phyloP scores from a whole-genome alignment of 2,888 invertebrate species.

The Noctua fimbriata region DNA sequence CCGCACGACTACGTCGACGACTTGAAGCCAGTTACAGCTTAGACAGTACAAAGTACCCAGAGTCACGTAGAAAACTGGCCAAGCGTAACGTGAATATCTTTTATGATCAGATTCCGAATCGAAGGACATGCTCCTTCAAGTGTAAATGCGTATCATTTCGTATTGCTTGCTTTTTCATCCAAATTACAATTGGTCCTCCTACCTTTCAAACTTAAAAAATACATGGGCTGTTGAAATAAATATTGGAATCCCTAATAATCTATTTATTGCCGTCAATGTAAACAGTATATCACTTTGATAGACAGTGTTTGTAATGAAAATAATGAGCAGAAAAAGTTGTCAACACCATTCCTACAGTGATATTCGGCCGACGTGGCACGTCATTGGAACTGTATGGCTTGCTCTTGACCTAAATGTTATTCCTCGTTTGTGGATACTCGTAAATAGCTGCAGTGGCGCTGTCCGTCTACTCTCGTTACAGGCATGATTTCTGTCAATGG shows the following conservation, averaged over 20 bases:
- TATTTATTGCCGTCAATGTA: constrained; percentile 24
- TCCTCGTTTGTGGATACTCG: constrained; percentile 52
- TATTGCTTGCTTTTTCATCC: constrained; percentile 40
- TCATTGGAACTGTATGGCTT: constrained; percentile 48
- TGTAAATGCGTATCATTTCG: constrained; percentile 48
- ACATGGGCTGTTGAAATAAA: constrained; percentile 8
- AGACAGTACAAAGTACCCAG: constrained; percentile 39
- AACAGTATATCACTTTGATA: constrained; percentile 36
- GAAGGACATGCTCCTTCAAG: constrained; percentile 60
- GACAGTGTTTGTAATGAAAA: constrained; percentile 48
- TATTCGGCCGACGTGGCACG: constrained; percentile 39
- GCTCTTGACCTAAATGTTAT: constrained; percentile 68
- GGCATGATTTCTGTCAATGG: constrained; percentile 51
- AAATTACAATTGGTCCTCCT: constrained; percentile 37
- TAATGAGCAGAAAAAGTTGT: constrained; percentile 50
- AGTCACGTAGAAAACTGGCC: constrained; percentile 63
- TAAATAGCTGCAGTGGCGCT: constrained; percentile 64
- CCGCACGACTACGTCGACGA: constrained; percentile 37
- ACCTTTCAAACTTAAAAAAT: constrained; percentile 20
- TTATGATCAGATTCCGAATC: constrained; percentile 53
- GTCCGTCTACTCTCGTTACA: constrained; percentile 57
- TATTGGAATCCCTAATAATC: background rate
- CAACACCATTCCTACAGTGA: constrained; percentile 43
- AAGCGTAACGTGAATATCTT: constrained; percentile 64
- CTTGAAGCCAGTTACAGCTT: constrained; percentile 36